These are phyloP conservation scores for Cercopithecus neglectus DNA, from an alignment of 2,797 vertebrate genomes.

Conservation along the genomic window DNA sequence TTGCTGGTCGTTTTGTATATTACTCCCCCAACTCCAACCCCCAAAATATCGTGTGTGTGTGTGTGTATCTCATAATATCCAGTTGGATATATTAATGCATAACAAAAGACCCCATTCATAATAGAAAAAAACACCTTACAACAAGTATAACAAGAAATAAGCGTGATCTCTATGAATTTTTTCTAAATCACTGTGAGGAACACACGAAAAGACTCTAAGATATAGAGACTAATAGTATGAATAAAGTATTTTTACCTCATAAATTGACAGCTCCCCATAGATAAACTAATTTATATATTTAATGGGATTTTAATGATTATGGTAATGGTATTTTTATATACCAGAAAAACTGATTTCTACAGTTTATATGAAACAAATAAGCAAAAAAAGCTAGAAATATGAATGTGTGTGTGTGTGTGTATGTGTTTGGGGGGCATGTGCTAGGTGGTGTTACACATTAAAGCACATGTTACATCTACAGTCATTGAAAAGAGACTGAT, in stretches of 20 bases:
- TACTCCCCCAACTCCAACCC: too few species aligned
- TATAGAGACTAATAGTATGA: not conserved
- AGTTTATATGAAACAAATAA: not conserved
- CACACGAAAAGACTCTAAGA: not conserved
- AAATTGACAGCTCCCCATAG: not conserved
- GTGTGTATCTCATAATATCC: not conserved
- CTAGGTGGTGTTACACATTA: not conserved
- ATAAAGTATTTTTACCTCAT: not conserved
- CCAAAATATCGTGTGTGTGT: not conserved
- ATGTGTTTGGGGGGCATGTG: too few species aligned
- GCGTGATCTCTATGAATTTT: not conserved
- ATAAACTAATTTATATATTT: not conserved
- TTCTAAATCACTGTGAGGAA: not conserved
- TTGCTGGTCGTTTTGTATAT: not conserved
- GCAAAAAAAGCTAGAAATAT: not conserved
- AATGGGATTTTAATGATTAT: not conserved
- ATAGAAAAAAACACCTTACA: not conserved
- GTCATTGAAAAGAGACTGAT: not conserved
- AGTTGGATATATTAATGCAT: not conserved
- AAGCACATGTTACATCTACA: not conserved
- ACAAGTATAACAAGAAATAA: not conserved
- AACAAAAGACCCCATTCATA: not conserved
- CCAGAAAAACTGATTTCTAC: not conserved
- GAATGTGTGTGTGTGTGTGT: not conserved
- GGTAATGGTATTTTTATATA: not conserved